Base-by-base conservation (phyloP, 1,140 invertebrate genomes). In the Lethrus apterus region DNA sequence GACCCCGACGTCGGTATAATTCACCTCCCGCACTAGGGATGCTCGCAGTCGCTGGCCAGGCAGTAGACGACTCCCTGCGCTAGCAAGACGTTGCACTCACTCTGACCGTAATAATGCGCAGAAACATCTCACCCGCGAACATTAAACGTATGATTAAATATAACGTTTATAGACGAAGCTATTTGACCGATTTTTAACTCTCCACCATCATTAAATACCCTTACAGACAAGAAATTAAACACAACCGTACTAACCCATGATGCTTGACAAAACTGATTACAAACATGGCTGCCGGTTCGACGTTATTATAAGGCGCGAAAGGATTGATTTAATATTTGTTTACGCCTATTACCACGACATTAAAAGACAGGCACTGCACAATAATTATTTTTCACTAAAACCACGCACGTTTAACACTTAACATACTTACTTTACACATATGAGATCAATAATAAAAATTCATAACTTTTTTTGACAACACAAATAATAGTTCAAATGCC, bases 261-360 rank as follows among this genome's bases (percentile, higher is more conserved):
- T 65, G 63, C 60, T 53, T 58, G 63, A 61, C 59, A 55, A 56
- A 46, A 63, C 54, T 32, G 54, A 56, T 55, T 58, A 62, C 61
- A 67, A n/a, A 67, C 62, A 67, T 67, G 65, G 65, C 65, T 62
- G 62, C 63, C 65, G 62, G 63, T 57, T 51, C 46, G 45, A 56
- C 57, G 56, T 65, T 63, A 63, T 59, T 58, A 46, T 53, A 51
- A 57, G 49, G 60, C 60, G 60, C 56, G 56, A 64, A 59, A 54
- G 44, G 44, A 52, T 40, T 50, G 45, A 54, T 51, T 54, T 52
- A 42, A 42, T 15, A 38, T 38, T 17, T 17, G 21, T 50, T 50
- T 50, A 33, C 35, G 36, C n/a, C 4, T 19, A 24, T 43, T 30
- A 23, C 19, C 21, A 18, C 10, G 14, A 42, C 23, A 11, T 24